Evolutionary conservation across 2,113 vertebrate genomes (phyloP).

Genomic region (Marmota flaviventris): DNA sequence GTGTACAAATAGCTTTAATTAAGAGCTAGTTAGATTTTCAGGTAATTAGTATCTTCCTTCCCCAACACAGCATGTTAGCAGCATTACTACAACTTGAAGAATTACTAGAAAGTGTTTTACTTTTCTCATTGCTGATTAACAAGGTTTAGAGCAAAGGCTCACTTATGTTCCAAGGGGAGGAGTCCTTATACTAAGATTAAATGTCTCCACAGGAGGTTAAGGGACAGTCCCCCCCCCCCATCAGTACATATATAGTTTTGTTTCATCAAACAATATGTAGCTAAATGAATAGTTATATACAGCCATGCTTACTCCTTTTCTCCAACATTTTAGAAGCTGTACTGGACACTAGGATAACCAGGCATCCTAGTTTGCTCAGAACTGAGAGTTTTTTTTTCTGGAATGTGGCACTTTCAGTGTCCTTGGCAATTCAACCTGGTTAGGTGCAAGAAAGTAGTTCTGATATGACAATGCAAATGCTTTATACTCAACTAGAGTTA

Average conservation of each 20-base stretch:
- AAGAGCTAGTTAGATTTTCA: slow-evolving; percentile 56
- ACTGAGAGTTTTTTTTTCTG: neutral
- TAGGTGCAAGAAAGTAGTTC: neutral
- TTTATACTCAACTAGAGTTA: neutral
- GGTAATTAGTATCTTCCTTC: slow-evolving; percentile 43
- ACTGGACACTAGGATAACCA: neutral
- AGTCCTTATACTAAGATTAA: neutral
- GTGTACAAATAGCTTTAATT: slow-evolving; percentile 60
- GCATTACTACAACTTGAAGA: slow-evolving; percentile 34
- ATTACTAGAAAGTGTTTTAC: slow-evolving; percentile 43
- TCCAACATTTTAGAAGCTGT: slow-evolving; percentile 27
- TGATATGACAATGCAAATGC: neutral
- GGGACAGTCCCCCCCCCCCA: neutral
- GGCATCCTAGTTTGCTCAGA: neutral
- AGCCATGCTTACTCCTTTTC: neutral
- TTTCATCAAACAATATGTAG: neutral
- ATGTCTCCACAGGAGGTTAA: neutral
- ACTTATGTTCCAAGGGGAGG: slow-evolving; percentile 25
- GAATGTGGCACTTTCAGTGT: neutral
- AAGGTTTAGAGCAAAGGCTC: slow-evolving; percentile 43
- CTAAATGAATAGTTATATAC: neutral
- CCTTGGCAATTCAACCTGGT: neutral
- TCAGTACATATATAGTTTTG: neutral
- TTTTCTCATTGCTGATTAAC: slow-evolving; percentile 23
- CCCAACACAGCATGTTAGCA: neutral